Conservation (phyloP, 2,888 invertebrate genomes). For the Drosophila kokeensis region DNA sequence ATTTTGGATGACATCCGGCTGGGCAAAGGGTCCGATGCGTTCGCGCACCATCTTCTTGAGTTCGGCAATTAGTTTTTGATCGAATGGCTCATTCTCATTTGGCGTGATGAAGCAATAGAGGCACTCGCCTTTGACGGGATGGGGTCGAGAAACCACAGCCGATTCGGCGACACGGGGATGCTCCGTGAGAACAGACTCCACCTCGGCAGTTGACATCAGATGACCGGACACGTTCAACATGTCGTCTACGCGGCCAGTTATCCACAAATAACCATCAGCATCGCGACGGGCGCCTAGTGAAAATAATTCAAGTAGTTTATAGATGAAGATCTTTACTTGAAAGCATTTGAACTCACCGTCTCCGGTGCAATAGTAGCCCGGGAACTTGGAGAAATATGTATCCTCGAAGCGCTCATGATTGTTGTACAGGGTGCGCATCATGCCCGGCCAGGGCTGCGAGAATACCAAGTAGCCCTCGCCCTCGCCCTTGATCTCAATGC, state of each 20-base stretch:
- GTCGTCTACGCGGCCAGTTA: constrained; percentile 98
- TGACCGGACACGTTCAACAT: constrained; percentile 99
- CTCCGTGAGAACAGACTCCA: constrained; percentile 92
- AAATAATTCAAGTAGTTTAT: neutral
- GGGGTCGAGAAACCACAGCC: constrained; percentile 97
- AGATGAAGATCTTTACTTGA: neutral
- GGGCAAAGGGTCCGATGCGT: constrained; percentile 97
- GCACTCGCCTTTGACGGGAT: constrained; percentile 97
- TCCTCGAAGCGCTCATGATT: constrained; percentile 95
- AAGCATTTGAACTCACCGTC: constrained; percentile 89
- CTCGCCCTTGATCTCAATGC: constrained; percentile 92
- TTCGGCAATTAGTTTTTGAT: constrained; percentile 89
- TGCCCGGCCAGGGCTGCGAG: constrained; percentile 98
- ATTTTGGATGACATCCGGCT: constrained; percentile 96
- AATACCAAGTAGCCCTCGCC: constrained; percentile 98
- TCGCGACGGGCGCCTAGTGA: constrained; percentile 94
- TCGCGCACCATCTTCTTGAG: constrained; percentile 93
- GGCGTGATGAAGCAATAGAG: constrained; percentile 98
- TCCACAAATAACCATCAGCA: constrained; percentile 97
- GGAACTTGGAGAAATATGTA: constrained; percentile 98
- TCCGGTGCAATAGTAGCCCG: constrained; percentile 98
- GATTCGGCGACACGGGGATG: constrained; percentile 94
- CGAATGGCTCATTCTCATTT: constrained; percentile 90
- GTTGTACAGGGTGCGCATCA: constrained; percentile 97
- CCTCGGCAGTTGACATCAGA: constrained; percentile 98